Evolutionary conservation across 2,113 vertebrate species (phyloP), one percentile per base, ranked within the genome.

Genomic region (Etheostoma cragini): DNA sequence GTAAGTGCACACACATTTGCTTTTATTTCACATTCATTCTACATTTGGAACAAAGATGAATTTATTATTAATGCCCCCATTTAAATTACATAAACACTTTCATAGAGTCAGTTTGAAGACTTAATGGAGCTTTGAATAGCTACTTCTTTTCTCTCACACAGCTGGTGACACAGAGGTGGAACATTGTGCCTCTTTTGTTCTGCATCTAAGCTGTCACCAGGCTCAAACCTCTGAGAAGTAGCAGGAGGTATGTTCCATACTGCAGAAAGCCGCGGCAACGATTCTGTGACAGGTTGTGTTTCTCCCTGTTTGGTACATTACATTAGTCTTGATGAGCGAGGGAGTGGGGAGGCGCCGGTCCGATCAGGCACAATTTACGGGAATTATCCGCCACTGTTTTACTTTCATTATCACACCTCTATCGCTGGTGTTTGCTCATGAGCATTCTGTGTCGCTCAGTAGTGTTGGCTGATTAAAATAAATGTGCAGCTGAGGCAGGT

Each of bases 371-470:
- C 89, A 83, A 86, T 93, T 93, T 89, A 66, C 49, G 21, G 72
- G 69, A 91, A 89, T 94, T 85, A 94, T 84, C 76, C 17, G 49
- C 64, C 49, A 82, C 88, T 76, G 78, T 88, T 91, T 92, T 89
- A 83, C 90, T 88, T 88, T 90, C 82, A 92, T 93, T 91, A 93
- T 85, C 72, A 10, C 76, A 49, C 61, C 63, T 87, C 79, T 45
- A 58, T 85, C 19, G 11, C 78, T 12, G 76, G 54, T 73, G 82
- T 91, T 90, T 80, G 84, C 75, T 8, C 5, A 42, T 8, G 78
- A 82, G 88, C 35, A 11, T 3, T 84, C 63, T 82, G 92, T 87
- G 91, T 86, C 22, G 53, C 82, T 88, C 79, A 33, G 84, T 8
- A 45, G 77, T 68, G 72, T 68, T 22, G 78, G 79, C 88, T 87